phyloP scores from a whole-genome alignment of 2,113 vertebrate genomes.

The Tympanuchus pallidicinctus region DNA sequence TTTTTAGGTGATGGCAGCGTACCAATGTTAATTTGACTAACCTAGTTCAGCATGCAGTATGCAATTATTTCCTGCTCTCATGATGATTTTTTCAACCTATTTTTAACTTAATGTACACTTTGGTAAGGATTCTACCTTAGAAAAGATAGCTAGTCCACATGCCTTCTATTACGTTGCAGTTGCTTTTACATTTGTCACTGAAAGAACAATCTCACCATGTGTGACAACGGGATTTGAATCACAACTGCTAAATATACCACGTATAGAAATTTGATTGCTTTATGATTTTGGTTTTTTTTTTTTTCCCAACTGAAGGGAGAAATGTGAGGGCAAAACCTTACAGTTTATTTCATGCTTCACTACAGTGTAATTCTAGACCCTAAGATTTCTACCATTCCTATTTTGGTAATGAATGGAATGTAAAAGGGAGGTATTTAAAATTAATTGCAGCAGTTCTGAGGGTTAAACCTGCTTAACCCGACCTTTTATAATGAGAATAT shows the following conservation, averaged over 20 bases:
- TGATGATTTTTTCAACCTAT: not conserved
- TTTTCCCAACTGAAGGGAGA: constrained; percentile 22
- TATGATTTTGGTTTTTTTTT: constrained; percentile 14
- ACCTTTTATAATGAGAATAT: constrained; percentile 69
- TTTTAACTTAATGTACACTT: constrained; percentile 51
- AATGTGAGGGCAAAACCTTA: constrained; percentile 45
- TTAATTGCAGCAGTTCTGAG: constrained; percentile 76
- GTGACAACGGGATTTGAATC: constrained; percentile 60
- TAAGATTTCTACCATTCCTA: constrained; percentile 41
- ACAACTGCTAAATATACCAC: constrained; percentile 27
- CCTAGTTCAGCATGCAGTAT: constrained; percentile 33
- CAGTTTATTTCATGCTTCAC: constrained; percentile 73
- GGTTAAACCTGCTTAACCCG: constrained; percentile 81
- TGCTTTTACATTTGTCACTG: constrained; percentile 53
- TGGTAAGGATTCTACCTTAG: constrained; percentile 63
- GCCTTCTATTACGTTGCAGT: constrained; percentile 46
- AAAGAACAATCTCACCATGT: constrained; percentile 15
- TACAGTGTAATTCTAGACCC: constrained; percentile 60
- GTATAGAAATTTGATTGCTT: constrained; percentile 46
- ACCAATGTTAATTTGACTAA: constrained; percentile 66
- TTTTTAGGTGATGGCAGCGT: constrained; percentile 33
- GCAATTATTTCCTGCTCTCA: constrained; percentile 15
- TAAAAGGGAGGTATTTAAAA: constrained; percentile 76
- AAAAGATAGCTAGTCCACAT: constrained; percentile 61
- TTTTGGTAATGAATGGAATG: constrained; percentile 63